Evolutionary conservation across 1,140 invertebrate genomes (phyloP), one percentile per base, ranked within the genome.

Genomic region (Platyura marginata): DNA sequence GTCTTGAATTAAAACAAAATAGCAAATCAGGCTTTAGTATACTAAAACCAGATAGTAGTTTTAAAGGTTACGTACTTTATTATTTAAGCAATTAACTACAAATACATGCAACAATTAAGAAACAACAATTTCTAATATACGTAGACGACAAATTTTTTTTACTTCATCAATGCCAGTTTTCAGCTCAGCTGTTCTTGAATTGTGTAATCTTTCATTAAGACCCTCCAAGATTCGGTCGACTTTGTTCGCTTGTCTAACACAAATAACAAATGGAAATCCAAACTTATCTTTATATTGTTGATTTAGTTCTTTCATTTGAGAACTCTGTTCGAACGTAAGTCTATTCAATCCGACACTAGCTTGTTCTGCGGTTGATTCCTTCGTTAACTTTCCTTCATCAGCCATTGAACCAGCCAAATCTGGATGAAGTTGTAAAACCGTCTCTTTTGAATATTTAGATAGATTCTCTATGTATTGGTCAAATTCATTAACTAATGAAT

Each of bases 191-290:
- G 71, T 62, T 25, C 44, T 49, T 3, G 60, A 53, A 51, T 78
- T 77, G 29, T 68, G 50, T 37, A 75, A 61, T 47, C 78, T 57
- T 1, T 46, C 47, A 46, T 68, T 57, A 10, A 80, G 55, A 29
- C 68, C 70, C 23, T 63, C 52, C 21, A 78, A 57, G 46, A 81
- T 77, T 2, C 68, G 65, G 22, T 64, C 55, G 18, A 74, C 64
- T 53, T 75, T 75, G 49, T 79, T 79, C n/a, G n/a, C 19, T 63
- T 74, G 65, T 46, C 74, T 62, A 6, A 69, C 76, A 53, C 75
- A 79, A 40, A 79, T 75, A 21, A 81, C 71, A 58, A 79, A 81
- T 5, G 78, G 77, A 56, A 79, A 79, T 25, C 69, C 69, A 61
- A 78, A 78, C 50, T 77, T 78, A 16, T 59, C 51, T 56, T 69